phyloP scores from a whole-genome alignment of 92 coral and sea anemone genomes.

The Porites lobata region DNA sequence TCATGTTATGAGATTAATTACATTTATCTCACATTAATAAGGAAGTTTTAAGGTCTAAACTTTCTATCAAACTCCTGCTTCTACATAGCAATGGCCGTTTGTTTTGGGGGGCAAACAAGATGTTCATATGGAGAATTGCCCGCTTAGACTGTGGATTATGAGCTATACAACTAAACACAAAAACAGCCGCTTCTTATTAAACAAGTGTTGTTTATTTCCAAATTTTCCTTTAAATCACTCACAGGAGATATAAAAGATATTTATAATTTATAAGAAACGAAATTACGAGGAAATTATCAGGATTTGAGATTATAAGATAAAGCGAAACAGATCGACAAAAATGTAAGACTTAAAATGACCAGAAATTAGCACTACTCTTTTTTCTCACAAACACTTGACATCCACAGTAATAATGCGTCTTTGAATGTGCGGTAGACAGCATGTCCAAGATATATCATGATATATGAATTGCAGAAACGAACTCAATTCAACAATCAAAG shows the following conservation, averaged over 20 bases:
- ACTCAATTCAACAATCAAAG: neutral
- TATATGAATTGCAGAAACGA: neutral
- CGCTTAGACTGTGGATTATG: no score
- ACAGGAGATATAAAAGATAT: neutral
- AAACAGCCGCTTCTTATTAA: neutral
- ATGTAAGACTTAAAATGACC: no score
- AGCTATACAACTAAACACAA: no score
- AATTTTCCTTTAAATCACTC: neutral
- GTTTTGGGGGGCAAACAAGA: no score
- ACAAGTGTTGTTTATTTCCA: constrained; percentile 3
- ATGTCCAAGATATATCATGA: neutral
- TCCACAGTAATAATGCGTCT: neutral
- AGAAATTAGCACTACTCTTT: neutral
- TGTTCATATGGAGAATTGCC: no score
- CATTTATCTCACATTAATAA: no score
- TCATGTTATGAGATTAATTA: no score
- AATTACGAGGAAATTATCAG: neutral
- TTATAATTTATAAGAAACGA: neutral
- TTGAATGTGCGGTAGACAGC: neutral
- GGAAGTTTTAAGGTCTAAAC: no score
- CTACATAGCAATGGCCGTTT: no score
- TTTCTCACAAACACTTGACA: neutral
- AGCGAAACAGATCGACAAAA: no score
- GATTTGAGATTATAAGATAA: neutral
- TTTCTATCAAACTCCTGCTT: no score